Percentiles rank a stretch among this genome's conserved stretches.
Conservation (phyloP, 2,797 vertebrate species). For the Esox masquinongy region DNA sequence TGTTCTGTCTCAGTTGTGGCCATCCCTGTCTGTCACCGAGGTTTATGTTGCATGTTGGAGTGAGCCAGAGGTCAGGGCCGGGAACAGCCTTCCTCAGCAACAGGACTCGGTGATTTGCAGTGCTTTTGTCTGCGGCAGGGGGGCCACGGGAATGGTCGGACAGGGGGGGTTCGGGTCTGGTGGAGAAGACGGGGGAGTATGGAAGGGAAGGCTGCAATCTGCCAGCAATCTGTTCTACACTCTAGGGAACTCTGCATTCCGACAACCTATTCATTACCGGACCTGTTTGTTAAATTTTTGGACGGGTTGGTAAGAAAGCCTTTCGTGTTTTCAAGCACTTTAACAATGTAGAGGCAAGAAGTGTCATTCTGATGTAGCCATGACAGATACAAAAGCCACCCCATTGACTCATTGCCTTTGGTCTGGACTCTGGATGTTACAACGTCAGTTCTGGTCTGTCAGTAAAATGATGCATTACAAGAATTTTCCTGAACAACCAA, state of each 20-base stretch:
- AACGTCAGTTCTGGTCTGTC: not conserved
- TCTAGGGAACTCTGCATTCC: constrained; percentile 12
- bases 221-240: constrained; percentile 26
- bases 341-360: not conserved
- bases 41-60: constrained; percentile 38
- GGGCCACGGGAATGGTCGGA: constrained; percentile 23
- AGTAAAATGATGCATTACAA: not conserved
- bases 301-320: not conserved
- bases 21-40: constrained; percentile 43
- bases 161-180: not conserved
- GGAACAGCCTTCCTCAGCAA: constrained; percentile 19
- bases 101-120: constrained; percentile 36
- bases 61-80: constrained; percentile 38
- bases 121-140: constrained; percentile 47
- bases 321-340: not conserved
- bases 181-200: constrained; percentile 6
- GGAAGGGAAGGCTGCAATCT: constrained; percentile 33
- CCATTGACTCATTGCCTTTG: not conserved
- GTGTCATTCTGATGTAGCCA: not conserved
- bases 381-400: not conserved
- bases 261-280: constrained; percentile 36
- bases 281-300: constrained; percentile 10
- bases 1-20: constrained; percentile 27
- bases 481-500: not conserved
- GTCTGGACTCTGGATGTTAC: not conserved